These are phyloP conservation scores for Muscidifurax raptorellus DNA, from an alignment of 1,140 invertebrate species.

Conservation along the genomic window DNA sequence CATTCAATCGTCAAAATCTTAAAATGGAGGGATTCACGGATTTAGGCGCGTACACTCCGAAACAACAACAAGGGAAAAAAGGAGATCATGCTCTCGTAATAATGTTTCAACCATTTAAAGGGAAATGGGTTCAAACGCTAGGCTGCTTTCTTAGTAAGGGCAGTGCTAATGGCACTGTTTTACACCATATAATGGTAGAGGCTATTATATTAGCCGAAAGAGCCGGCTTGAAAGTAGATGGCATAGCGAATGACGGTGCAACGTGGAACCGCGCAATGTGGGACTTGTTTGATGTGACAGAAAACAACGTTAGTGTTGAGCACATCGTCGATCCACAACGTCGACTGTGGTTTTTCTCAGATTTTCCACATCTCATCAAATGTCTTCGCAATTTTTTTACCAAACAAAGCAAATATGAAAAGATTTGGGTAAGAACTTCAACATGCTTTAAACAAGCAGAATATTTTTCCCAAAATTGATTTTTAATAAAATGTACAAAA, in stretches of 20 bases:
- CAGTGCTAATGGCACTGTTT: slow-evolving; percentile 52
- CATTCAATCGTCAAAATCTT: slow-evolving; percentile 43
- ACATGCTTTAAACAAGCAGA: not conserved
- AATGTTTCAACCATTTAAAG: slow-evolving; percentile 62
- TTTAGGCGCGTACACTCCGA: slow-evolving; percentile 59
- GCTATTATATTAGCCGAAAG: slow-evolving; percentile 53
- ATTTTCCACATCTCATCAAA: slow-evolving; percentile 54
- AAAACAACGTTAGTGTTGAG: slow-evolving; percentile 21
- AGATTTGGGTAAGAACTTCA: not conserved
- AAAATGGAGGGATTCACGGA: slow-evolving; percentile 55
- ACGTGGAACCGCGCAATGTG: slow-evolving; percentile 56
- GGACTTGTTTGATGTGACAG: slow-evolving; percentile 49
- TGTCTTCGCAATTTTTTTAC: slow-evolving; percentile 46
- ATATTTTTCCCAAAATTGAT: not conserved
- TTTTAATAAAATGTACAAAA: not conserved
- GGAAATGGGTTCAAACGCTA: slow-evolving; percentile 57
- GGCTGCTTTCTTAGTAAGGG: slow-evolving; percentile 58
- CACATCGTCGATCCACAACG: slow-evolving; percentile 48
- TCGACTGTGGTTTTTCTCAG: slow-evolving; percentile 53
- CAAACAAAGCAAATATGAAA: not conserved
- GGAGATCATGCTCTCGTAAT: slow-evolving; percentile 61
- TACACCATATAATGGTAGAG: slow-evolving; percentile 59
- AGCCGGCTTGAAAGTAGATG: slow-evolving; percentile 53
- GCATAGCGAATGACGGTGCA: slow-evolving; percentile 53
- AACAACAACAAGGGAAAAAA: slow-evolving; percentile 50